Conservation (phyloP, 2,113 vertebrate species). For the Elephantulus edwardii region DNA sequence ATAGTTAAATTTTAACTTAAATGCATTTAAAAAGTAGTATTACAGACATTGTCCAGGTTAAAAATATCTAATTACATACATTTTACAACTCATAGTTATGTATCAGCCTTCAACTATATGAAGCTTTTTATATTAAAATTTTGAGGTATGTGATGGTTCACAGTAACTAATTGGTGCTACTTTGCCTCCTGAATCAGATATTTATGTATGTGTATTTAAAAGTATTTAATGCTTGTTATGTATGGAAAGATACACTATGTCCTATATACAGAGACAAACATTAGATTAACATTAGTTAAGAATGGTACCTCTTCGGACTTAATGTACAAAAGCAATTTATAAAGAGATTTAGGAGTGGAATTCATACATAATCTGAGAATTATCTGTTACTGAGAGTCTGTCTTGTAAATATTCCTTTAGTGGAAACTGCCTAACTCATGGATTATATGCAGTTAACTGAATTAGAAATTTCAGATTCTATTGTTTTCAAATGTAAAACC, state of each 20-base stretch:
- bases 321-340: background rate
- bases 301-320: background rate
- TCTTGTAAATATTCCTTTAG: slow-evolving; percentile 29
- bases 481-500: background rate
- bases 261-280: background rate
- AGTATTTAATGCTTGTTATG: background rate
- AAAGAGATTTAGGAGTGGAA: background rate
- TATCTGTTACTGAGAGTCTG: background rate
- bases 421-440: background rate
- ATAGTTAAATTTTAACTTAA: background rate
- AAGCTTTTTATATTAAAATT: background rate
- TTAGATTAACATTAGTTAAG: background rate
- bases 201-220: background rate
- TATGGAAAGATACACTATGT: background rate
- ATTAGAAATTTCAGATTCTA: background rate
- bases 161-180: background rate
- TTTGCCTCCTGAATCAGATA: background rate
- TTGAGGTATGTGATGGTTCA: background rate
- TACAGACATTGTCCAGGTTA: too few species aligned
- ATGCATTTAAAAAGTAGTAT: background rate
- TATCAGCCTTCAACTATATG: too few species aligned
- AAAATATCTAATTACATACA: too few species aligned
- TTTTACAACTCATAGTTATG: too few species aligned
- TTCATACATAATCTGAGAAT: background rate
- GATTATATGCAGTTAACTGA: background rate